Base-by-base conservation (phyloP, 2,797 vertebrate genomes). In the Lepilemur septentrionalis region DNA sequence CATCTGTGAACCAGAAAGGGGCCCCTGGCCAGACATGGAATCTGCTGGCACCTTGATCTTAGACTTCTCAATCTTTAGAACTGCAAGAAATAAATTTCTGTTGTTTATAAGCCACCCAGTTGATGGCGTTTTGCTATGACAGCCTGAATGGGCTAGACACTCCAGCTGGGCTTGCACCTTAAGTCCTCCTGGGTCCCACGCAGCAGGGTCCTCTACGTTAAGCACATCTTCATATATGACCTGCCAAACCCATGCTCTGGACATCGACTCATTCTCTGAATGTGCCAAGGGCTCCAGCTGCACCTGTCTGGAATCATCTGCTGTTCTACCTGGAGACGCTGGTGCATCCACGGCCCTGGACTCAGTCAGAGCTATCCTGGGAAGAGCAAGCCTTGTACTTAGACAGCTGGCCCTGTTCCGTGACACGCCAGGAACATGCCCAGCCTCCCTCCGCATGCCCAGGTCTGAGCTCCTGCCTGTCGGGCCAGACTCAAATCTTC, bases 361-460 rank as follows among this genome's bases (percentile, higher is more conserved):
- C 72, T 46, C 12, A 32, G 20, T 17, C 25, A 4, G 38, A 43
- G 25, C 25, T 1, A 0, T 1, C 57, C 67, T 0, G 35, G 80
- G 81, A 59, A 48, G 18, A 48, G 5, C 1, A 4, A 52, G 17
- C 15, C 69, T 20, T 20, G 43, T 7, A 43, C 22, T 7, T 13
- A 5, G 50, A 35, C 41, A 12, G 67, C 11, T 18, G 61, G 28
- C 17, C 38, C 18, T n/a, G 35, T 20, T 30, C 72, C 1, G 18
- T 38, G 14, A 10, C 4, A 4, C 2, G 3, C 9, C 12, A 4
- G 23, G 55, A n/a, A n/a, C n/a, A n/a, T 4, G 9, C 28, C 69
- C 57, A 17, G 14, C 1, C 25, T 10, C 13, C 30, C 43, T 11
- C 0, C 0, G 0, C 1, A 14, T 4, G 5, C n/a, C 23, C 17